phyloP scores from a whole-genome alignment of 2,113 vertebrate genomes.

The Eudyptes chrysolophus region DNA sequence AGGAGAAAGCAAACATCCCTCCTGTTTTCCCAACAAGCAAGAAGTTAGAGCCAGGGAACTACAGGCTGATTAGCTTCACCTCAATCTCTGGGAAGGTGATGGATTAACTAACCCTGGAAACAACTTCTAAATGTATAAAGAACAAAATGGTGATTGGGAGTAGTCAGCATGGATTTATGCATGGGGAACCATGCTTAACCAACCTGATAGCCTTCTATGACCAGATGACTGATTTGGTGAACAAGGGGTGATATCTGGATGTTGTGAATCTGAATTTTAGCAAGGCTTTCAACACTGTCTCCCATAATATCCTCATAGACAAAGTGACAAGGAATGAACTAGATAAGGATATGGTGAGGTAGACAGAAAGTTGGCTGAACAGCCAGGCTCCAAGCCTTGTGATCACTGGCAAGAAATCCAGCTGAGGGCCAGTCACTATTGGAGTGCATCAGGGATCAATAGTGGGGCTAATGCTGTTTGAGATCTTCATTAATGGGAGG shows the following conservation, averaged over 20 bases:
- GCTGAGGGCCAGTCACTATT: neutral
- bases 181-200: neutral
- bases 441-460: neutral
- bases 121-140: neutral
- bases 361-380: neutral
- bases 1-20: neutral
- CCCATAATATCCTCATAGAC: neutral
- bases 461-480: neutral
- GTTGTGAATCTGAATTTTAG: neutral
- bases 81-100: neutral
- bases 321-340: neutral
- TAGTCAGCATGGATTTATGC: neutral
- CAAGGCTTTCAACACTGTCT: neutral
- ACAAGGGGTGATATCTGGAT: neutral
- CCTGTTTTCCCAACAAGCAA: neutral
- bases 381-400: neutral
- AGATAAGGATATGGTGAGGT: neutral
- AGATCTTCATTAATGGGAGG: neutral
- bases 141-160: neutral
- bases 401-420: neutral
- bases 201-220: neutral
- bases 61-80: neutral
- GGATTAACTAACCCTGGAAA: neutral
- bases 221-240: neutral
- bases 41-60: neutral